phyloP scores from a whole-genome alignment of 1,140 invertebrate genomes.

The Sycobia sp. region DNA sequence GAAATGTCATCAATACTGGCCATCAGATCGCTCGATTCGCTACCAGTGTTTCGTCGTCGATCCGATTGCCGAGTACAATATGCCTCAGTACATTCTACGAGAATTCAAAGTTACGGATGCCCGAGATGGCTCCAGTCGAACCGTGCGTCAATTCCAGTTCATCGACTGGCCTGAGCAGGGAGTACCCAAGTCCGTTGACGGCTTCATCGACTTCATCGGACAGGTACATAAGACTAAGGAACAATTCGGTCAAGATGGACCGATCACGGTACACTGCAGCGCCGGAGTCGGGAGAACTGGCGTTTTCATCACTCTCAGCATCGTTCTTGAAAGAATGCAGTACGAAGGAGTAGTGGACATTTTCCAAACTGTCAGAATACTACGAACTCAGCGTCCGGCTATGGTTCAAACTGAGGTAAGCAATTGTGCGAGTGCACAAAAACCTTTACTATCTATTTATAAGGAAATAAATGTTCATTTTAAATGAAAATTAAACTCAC shows the following conservation, averaged over 20 bases:
- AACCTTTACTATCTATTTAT: too few relatives aligned
- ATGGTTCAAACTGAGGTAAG: slow-evolving; percentile 98
- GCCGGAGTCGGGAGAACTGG: slow-evolving; percentile 96
- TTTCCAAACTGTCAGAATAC: slow-evolving; percentile 97
- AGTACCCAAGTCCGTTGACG: slow-evolving; percentile 96
- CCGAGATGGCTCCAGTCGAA: slow-evolving; percentile 92
- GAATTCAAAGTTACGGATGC: slow-evolving; percentile 98
- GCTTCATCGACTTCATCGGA: slow-evolving; percentile 97
- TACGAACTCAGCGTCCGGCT: slow-evolving; percentile 95
- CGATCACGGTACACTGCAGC: slow-evolving; percentile 98
- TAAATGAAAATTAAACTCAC: too few relatives aligned
- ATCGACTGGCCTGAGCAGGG: slow-evolving; percentile 99
- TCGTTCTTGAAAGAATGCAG: slow-evolving; percentile 98
- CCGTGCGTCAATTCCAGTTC: slow-evolving; percentile 98
- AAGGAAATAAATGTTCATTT: too few relatives aligned
- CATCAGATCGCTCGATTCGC: slow-evolving; percentile 91
- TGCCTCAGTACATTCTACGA: slow-evolving; percentile 97
- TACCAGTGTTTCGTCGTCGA: slow-evolving; percentile 98
- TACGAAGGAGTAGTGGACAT: slow-evolving; percentile 98
- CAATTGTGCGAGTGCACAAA: not conserved
- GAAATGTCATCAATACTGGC: slow-evolving; percentile 99
- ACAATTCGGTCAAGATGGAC: slow-evolving; percentile 98
- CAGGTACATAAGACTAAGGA: slow-evolving; percentile 99
- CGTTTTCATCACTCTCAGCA: slow-evolving; percentile 97
- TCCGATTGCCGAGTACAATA: slow-evolving; percentile 98